Evolutionary conservation across 2,113 vertebrate genomes (phyloP).

Genomic region (Semicossyphus pulcher): DNA sequence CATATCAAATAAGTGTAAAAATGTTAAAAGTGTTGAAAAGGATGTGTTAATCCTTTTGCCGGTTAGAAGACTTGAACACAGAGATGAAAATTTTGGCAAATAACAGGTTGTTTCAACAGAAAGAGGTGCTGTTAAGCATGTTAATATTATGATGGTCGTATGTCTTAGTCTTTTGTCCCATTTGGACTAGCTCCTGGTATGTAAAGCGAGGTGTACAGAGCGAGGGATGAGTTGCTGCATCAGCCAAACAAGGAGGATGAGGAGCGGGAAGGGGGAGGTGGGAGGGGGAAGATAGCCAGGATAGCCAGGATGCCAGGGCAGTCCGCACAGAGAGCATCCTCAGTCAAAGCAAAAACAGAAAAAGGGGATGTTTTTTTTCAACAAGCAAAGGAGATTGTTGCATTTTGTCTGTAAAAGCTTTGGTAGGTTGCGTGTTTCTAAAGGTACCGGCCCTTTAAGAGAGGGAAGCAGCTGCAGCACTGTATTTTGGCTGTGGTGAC

Average conservation of each 20-base stretch:
- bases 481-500: neutral
- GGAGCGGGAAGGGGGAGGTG: slow-evolving; percentile 32
- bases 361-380: slow-evolving; percentile 10
- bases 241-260: slow-evolving; percentile 58
- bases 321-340: slow-evolving; percentile 66
- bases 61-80: slow-evolving; percentile 39
- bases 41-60: slow-evolving; percentile 46
- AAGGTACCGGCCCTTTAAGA: slow-evolving; percentile 37
- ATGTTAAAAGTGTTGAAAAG: slow-evolving; percentile 41
- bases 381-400: slow-evolving; percentile 41
- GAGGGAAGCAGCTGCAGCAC: slow-evolving; percentile 37
- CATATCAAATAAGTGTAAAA: slow-evolving; percentile 36
- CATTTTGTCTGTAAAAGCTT: slow-evolving; percentile 14
- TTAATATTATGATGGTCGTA: slow-evolving; percentile 20
- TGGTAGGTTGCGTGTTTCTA: neutral
- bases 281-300: slow-evolving; percentile 58
- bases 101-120: slow-evolving; percentile 19
- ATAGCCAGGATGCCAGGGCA: slow-evolving; percentile 62
- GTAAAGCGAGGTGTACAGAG: slow-evolving; percentile 24
- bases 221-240: slow-evolving; percentile 57
- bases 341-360: slow-evolving; percentile 50
- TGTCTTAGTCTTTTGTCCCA: slow-evolving; percentile 28
- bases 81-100: slow-evolving; percentile 24
- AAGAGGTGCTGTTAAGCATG: slow-evolving; percentile 19
- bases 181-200: slow-evolving; percentile 38